Percentiles rank a stretch among this genome's conserved stretches.
Evolutionary conservation across 92 coral and sea anemone species (phyloP).

Genomic region (Pocillopora meandrina): DNA sequence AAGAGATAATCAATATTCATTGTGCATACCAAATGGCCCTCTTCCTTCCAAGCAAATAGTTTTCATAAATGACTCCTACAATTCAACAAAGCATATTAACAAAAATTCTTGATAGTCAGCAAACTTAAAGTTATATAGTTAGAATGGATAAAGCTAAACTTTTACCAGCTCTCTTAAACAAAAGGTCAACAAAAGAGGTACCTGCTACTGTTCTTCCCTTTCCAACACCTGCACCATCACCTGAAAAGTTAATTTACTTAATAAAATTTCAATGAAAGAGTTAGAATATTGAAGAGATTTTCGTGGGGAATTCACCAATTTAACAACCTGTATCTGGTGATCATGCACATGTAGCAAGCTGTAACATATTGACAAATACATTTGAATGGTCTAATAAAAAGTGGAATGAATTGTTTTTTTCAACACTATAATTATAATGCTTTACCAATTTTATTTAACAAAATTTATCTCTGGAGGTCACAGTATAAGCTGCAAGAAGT

Average conservation of each 20-base stretch:
- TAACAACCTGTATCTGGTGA: no score
- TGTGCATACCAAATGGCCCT: slow-evolving; percentile 88
- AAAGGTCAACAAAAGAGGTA: slow-evolving; percentile 11
- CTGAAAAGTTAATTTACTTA: slow-evolving; percentile 33
- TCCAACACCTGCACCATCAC: slow-evolving; percentile 99
- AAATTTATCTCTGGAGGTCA: no score
- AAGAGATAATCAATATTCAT: background rate
- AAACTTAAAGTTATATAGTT: background rate
- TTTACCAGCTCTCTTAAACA: background rate
- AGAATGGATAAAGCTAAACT: background rate
- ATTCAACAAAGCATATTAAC: background rate
- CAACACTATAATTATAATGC: no score
- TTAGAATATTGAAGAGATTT: no score
- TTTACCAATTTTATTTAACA: no score
- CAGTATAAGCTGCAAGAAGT: no score
- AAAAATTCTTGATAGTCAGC: background rate
- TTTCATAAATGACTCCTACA: slow-evolving; percentile 91
- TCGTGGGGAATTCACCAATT: no score
- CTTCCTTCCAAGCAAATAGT: slow-evolving; percentile 87
- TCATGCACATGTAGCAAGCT: no score
- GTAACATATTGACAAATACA: no score
- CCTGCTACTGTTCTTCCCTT: slow-evolving; percentile 99
- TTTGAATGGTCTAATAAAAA: no score
- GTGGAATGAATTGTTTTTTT: no score
- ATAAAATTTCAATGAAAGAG: background rate